A percentile compares a stretch with the other conserved stretches of the same genome.
phyloP scores from a whole-genome alignment of 2,797 vertebrate genomes.

The Melanotaenia boesemani region DNA sequence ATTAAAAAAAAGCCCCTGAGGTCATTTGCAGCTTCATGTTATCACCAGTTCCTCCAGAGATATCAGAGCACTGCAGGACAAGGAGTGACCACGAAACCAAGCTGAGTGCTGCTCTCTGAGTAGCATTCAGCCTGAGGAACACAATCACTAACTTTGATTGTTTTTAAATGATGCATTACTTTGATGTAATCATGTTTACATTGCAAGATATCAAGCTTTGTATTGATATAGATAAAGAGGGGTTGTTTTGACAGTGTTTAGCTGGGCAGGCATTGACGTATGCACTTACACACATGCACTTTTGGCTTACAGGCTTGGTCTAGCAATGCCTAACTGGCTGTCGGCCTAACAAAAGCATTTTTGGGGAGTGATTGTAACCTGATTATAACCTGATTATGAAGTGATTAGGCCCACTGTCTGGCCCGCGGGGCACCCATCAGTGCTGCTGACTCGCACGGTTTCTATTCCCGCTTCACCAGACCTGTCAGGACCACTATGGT shows the following conservation, averaged over 20 bases:
- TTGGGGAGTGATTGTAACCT: conserved; percentile 68
- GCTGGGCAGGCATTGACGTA: conserved; percentile 23
- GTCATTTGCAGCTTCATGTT: conserved; percentile 26
- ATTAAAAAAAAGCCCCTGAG: conserved; percentile 26
- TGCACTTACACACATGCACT: conserved; percentile 29
- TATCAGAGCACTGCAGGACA: conserved; percentile 11
- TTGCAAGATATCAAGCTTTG: conserved; percentile 1
- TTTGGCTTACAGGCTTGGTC: conserved; percentile 42
- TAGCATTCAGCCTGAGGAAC: neutral
- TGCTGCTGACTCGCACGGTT: conserved; percentile 77
- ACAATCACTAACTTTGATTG: neutral
- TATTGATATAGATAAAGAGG: conserved; percentile 12
- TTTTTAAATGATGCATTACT: neutral
- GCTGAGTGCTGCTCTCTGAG: conserved; percentile 5
- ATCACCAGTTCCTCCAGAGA: conserved; percentile 15
- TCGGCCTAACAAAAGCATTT: conserved; percentile 72
- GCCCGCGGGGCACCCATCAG: conserved; percentile 55
- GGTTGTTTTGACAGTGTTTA: conserved; percentile 61
- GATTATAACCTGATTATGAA: conserved; percentile 76
- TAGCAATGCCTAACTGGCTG: conserved; percentile 47
- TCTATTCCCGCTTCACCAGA: conserved; percentile 75
- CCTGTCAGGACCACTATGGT: conserved; percentile 73
- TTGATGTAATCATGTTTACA: neutral
- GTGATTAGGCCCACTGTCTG: conserved; percentile 76
- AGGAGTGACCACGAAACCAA: conserved; percentile 3